These are phyloP conservation scores for Pantala flavescens DNA, from an alignment of 1,140 invertebrate species.

Conservation along the genomic window DNA sequence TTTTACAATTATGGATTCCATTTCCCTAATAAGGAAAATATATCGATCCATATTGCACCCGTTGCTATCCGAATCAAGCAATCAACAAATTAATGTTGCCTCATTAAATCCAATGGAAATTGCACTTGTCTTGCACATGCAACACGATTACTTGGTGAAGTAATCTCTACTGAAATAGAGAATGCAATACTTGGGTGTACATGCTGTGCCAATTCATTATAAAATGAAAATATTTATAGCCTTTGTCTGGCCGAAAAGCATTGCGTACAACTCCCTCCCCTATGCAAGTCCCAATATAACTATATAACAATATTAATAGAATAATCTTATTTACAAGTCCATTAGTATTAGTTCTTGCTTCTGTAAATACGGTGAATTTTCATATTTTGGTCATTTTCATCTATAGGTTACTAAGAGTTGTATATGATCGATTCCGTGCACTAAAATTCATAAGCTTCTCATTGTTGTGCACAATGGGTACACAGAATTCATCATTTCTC, in stretches of 20 bases:
- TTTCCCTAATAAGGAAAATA: neutral
- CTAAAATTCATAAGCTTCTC: neutral
- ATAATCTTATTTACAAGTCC: conserved; percentile 10
- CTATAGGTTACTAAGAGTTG: neutral
- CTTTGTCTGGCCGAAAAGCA: neutral
- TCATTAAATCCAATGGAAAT: neutral
- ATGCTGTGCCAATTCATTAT: conserved; percentile 3
- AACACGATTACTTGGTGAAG: neutral
- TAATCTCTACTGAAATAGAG: neutral
- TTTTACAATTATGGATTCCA: neutral
- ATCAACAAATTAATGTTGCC: neutral
- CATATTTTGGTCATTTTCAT: neutral
- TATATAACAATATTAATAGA: conserved; percentile 11
- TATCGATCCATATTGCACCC: neutral
- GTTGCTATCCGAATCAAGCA: neutral
- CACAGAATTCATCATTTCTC: neutral
- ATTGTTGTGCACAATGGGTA: neutral
- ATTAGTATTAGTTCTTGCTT: neutral
- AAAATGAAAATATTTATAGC: conserved; percentile 9
- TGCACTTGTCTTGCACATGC: neutral
- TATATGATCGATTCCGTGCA: neutral
- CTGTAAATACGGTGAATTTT: conserved; percentile 2
- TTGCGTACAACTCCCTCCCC: conserved; percentile 2
- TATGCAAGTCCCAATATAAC: neutral
- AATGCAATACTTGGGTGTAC: neutral